Evolutionary conservation across 2,888 invertebrate species (phyloP).

Genomic region (Hipparchia semele): DNA sequence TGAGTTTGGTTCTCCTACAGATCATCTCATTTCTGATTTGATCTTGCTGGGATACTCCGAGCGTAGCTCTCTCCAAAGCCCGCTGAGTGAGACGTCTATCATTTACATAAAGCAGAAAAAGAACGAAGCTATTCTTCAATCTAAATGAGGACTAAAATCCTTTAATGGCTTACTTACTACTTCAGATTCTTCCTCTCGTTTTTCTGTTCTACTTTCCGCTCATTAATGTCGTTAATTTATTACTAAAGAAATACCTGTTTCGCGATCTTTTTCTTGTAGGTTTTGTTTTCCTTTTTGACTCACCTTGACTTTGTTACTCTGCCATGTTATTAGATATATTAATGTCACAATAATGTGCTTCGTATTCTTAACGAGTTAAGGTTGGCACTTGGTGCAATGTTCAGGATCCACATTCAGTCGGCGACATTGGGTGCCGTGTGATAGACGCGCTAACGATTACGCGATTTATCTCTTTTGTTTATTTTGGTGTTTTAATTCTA

Average conservation of each 20-base stretch:
- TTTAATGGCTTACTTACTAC: too few species aligned
- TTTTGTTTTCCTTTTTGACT: neutral
- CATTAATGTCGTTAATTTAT: neutral
- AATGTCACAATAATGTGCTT: neutral
- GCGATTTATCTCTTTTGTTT: neutral
- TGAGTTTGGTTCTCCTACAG: too few species aligned
- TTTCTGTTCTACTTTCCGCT: too few species aligned
- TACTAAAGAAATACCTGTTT: neutral
- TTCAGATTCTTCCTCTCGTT: too few species aligned
- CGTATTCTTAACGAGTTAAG: neutral
- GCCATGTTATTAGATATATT: neutral
- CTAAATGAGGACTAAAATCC: too few species aligned
- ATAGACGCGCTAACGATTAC: neutral
- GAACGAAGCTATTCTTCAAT: too few species aligned
- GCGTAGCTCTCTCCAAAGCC: too few species aligned
- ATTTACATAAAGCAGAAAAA: too few species aligned
- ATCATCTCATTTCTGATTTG: too few species aligned
- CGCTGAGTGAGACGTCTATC: too few species aligned
- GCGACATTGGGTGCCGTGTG: neutral
- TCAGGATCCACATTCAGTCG: constrained; percentile 3
- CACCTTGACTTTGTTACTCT: constrained; percentile 9
- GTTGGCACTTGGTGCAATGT: neutral
- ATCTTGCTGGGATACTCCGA: too few species aligned
- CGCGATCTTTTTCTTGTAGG: constrained; percentile 4
- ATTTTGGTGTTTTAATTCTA: neutral